Evolutionary conservation across 2,888 invertebrate genomes (phyloP).

Genomic region (Nomada hirtipes): DNA sequence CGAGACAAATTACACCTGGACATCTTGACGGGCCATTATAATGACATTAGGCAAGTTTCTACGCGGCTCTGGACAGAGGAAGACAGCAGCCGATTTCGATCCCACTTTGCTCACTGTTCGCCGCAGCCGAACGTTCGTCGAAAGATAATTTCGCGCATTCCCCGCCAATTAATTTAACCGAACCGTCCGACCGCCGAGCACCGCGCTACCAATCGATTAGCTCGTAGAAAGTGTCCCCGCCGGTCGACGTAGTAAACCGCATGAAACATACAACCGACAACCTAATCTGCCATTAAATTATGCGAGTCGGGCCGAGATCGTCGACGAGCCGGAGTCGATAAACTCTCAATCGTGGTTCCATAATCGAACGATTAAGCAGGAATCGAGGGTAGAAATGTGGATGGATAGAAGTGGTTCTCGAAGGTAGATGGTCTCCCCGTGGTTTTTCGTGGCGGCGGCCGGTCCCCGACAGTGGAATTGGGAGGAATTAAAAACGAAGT

Average conservation of each 20-base stretch:
- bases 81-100: slow-evolving; percentile 39
- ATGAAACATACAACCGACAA: too few relatives aligned
- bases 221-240: too few relatives aligned
- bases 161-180: too few relatives aligned
- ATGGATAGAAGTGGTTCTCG: slow-evolving; percentile 20
- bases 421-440: slow-evolving; percentile 36
- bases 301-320: background rate
- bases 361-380: background rate
- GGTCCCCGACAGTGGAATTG: slow-evolving; percentile 74
- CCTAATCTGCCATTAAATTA: background rate
- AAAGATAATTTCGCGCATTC: background rate
- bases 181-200: too few relatives aligned
- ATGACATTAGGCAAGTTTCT: slow-evolving; percentile 73
- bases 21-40: slow-evolving; percentile 74
- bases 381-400: slow-evolving; percentile 2
- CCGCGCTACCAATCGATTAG: too few relatives aligned
- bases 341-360: slow-evolving; percentile 25
- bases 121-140: background rate
- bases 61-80: slow-evolving; percentile 42
- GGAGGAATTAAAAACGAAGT: slow-evolving; percentile 78
- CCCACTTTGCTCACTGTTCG: slow-evolving; percentile 29
- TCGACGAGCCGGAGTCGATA: background rate
- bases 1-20: slow-evolving; percentile 69
- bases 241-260: too few relatives aligned
- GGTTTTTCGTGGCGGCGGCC: slow-evolving; percentile 69